Base-by-base conservation (phyloP, 2,888 invertebrate genomes). In the Euplagia quadripunctaria region DNA sequence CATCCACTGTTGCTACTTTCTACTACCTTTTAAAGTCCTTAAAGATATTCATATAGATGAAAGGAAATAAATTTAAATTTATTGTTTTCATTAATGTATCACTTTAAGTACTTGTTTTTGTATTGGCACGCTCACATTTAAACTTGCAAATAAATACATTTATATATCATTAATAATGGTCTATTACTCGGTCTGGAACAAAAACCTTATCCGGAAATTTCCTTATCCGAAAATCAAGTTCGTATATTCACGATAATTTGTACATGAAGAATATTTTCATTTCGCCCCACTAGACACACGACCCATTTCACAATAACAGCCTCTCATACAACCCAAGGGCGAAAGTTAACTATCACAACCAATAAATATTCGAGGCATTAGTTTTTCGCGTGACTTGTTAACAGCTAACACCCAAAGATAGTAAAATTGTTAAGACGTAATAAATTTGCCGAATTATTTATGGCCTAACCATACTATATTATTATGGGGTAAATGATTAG, bases 291-390 rank as follows among this genome's bases (percentile, higher is more conserved):
- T 77, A 79, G 61, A 75, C 74, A 64, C 74, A 67, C 74, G 78
- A 49, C 52, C 72, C 81, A 82, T 81, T 82, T 76, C 74, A 52
- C 76, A 66, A 71, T 78, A 75, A 83, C 75, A 66, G 72, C 70
- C 66, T 74, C 67, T 78, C 77, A 78, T 67, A 46, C 72, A 68
- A 76, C 41, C 75, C 77, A 76, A 82, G 79, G 83, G 0, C 69
- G 78, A 73, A 65, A 76, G 75, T 83, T 81, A 78, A 55, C 46
- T 71, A 70, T 63, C 74, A 74, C 76, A 75, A 71, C 71, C 77
- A 58, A 75, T 82, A 76, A 82, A 82, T 82, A 81, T 79, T 75
- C 68, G 51, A 68, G 71, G 49, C 75, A 72, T 81, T 74, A 61
- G 75, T 77, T 81, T 78, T 76, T 75, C 51, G 73, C 79, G 61